Conservation (phyloP, 2,888 invertebrate species). For the Atrina japonica region DNA sequence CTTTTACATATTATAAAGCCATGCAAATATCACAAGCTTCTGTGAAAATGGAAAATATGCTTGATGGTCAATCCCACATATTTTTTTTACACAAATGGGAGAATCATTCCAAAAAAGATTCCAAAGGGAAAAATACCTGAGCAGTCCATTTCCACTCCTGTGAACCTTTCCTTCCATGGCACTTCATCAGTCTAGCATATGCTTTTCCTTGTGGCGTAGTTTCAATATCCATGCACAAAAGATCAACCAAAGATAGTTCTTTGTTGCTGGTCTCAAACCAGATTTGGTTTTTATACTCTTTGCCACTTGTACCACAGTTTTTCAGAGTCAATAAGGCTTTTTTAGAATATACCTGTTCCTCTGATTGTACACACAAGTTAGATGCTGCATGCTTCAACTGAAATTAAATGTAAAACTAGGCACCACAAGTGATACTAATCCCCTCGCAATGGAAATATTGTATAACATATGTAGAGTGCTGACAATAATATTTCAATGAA, state of each 20-base stretch:
- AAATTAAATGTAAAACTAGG: too few species aligned
- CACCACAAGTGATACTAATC: too few species aligned
- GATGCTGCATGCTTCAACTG: slow-evolving; percentile 88
- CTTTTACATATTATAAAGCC: too few species aligned
- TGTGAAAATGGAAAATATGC: too few species aligned
- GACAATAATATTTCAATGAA: too few species aligned
- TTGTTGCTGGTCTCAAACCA: slow-evolving; percentile 85
- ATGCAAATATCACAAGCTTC: not conserved
- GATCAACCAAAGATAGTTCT: slow-evolving; percentile 91
- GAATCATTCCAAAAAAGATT: too few species aligned
- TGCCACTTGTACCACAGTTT: slow-evolving; percentile 37
- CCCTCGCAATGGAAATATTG: too few species aligned
- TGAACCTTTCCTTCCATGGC: slow-evolving; percentile 91
- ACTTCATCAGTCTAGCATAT: slow-evolving; percentile 90
- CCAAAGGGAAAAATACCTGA: too few species aligned
- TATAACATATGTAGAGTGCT: not conserved
- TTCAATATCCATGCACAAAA: slow-evolving; percentile 89
- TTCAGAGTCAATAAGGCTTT: slow-evolving; percentile 88
- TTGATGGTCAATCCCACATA: too few species aligned
- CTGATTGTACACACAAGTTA: slow-evolving; percentile 89
- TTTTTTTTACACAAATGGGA: too few species aligned
- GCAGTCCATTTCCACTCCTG: slow-evolving; percentile 95
- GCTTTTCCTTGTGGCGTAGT: slow-evolving; percentile 83
- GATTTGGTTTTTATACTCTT: slow-evolving; percentile 37
- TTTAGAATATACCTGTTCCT: slow-evolving; percentile 89